Conservation (phyloP, 2,113 vertebrate genomes). For the human (Homo sapiens) region DNA sequence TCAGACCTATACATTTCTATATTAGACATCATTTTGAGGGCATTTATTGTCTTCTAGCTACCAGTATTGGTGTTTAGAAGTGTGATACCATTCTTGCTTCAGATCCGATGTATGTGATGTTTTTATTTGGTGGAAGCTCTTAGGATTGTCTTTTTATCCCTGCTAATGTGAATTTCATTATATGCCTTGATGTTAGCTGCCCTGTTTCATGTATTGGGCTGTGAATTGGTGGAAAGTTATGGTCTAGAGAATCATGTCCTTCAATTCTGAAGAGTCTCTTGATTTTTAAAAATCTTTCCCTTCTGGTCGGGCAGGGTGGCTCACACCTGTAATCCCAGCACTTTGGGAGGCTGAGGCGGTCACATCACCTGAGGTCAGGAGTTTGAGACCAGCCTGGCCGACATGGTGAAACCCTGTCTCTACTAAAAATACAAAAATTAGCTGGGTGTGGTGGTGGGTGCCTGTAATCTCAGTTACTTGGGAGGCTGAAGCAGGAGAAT, state of each 20-base stretch:
- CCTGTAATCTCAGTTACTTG: no score
- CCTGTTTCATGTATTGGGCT: neutral
- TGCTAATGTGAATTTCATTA: neutral
- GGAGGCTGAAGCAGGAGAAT: no score
- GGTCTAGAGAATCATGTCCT: neutral
- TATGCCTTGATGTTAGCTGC: neutral
- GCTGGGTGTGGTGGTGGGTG: rapidly evolving
- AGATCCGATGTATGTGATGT: neutral
- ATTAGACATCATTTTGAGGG: neutral
- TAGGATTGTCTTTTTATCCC: neutral
- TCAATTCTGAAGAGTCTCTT: neutral
- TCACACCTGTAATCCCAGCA: no score
- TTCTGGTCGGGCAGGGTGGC: neutral
- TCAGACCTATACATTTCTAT: neutral
- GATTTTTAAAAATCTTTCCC: neutral
- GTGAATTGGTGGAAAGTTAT: neutral
- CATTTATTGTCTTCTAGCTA: neutral
- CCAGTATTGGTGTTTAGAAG: neutral
- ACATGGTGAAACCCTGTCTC: no score
- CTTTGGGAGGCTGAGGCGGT: no score
- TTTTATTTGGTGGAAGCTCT: neutral
- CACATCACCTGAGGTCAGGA: no score
- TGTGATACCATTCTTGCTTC: neutral
- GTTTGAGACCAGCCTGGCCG: no score
- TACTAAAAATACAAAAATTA: no score